Base-by-base conservation (phyloP, 2,888 invertebrate genomes). In the Acronicta alni region DNA sequence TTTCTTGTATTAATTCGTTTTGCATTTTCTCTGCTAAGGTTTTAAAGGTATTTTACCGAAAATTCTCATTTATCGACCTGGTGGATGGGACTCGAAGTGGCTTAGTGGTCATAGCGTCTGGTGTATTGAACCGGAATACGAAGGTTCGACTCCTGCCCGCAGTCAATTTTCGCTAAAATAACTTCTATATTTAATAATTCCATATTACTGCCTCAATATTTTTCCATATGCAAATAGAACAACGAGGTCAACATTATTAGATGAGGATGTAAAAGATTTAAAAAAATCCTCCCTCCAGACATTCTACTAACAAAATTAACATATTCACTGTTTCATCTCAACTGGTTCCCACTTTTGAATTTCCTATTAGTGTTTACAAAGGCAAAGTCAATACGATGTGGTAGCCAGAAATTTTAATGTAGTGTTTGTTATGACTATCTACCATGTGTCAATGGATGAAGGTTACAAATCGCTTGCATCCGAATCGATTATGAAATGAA, bases 361-460 rank as follows among this genome's bases (percentile, higher is more conserved):
- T 92, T 89, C 88, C 89, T 93, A 92, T 93, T 92, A 92, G 86
- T 93, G 86, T 92, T 92, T 92, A 93, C 92, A 89, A 91, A 93
- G 91, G 92, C 85, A 89, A 86, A 88, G 91, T 92, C 90, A 92
- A 93, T 88, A 91, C 81, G 81, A 81, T 84, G 86, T 78, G 84
- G 90, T 88, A 87, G 90, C 87, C 82, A 84, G 87, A 86, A 82
- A 83, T 84, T 83, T 84, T 81, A 84, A 84, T 80, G 82, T 73
- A 43, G 54, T 38, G 60, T 63, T 46, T 55, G 57, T 67, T 55
- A 58, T 58, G 30, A 83, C 60, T 77, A 72, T 54, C 54, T 62
- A 73, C 80, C 77, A 61, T 83, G 77, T 63, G 37, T 45, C 30
- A 26, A 45, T 16, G 55, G 14, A 0, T 6, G 43, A 80, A 73